Base-by-base conservation (phyloP, 2,113 vertebrate species). In the Cololabis saira region DNA sequence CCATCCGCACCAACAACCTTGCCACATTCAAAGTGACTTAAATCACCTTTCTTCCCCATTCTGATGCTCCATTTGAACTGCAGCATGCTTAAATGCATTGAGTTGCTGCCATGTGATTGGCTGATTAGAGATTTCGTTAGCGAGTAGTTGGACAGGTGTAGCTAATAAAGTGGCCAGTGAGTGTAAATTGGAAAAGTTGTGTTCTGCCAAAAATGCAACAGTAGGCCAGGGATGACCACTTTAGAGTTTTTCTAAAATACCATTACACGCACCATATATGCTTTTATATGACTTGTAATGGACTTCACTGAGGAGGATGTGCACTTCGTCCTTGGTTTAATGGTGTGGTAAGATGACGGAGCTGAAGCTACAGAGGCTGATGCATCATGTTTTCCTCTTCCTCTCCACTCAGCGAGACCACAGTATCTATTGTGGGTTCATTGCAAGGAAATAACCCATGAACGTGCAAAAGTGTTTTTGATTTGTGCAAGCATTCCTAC, bases 261-360 rank as follows among this genome's bases (percentile, higher is more conserved):
- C 51, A 73, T 83, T 80, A 78, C 77, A 81, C 76, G 67, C 67
- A 49, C 74, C 60, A 78, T 87, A 78, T 63, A 78, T 87, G 58
- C 59, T 61, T 80, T 83, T 75, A 78, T 84, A 77, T 87, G 83
- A 88, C 80, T 71, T 81, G 63, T 65, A 63, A 82, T 84, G 70
- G 71, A 81, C 77, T 78, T 70, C 58, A 65, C 47, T 7, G 21
- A 60, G 65, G 52, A 74, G 53, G 65, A 87, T 72, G 83, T 77
- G 69, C 71, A 76, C 55, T 68, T 50, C 67, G 86, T 70, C 87
- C 86, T 91, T 87, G 81, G 77, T 82, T 78, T 84, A 79, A 87
- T 81, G 77, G 77, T 62, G 50, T 14, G 21, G 33, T 63, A 45
- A 61, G 83, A 71, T 80, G 84, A 87, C 71, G 57, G 77, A 78